Evolutionary conservation across 1,140 invertebrate species (phyloP).

Genomic region (Drosophila funebris): DNA sequence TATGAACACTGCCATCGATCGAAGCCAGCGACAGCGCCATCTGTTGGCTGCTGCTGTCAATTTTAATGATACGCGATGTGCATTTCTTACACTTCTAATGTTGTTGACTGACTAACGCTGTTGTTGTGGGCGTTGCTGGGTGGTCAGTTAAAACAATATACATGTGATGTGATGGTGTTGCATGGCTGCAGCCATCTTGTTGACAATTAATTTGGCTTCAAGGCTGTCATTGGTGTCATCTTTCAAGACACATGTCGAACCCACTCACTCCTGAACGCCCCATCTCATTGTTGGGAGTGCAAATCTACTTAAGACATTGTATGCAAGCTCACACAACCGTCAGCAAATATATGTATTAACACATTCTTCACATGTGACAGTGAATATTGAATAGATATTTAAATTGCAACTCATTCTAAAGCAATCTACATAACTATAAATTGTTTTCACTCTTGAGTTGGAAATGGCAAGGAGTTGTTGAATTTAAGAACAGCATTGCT

Average conservation of each 20-base stretch:
- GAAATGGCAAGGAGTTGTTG: no score
- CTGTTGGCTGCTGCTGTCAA: slow-evolving; percentile 63
- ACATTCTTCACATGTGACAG: background rate
- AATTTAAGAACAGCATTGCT: no score
- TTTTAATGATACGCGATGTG: slow-evolving; percentile 67
- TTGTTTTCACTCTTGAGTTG: no score
- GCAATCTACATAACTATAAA: background rate
- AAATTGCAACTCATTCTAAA: background rate
- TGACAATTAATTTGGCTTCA: slow-evolving; percentile 76
- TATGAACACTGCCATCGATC: slow-evolving; percentile 36
- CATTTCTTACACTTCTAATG: slow-evolving; percentile 38
- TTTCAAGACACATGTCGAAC: slow-evolving; percentile 45
- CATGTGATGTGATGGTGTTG: slow-evolving; percentile 30
- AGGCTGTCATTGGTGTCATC: slow-evolving; percentile 57
- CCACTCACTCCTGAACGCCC: no score
- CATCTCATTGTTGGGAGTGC: background rate
- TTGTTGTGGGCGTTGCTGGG: background rate
- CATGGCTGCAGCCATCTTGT: slow-evolving; percentile 65
- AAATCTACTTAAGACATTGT: slow-evolving; percentile 13
- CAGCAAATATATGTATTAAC: background rate
- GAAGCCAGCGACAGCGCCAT: slow-evolving; percentile 64
- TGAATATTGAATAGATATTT: background rate
- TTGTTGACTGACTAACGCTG: slow-evolving; percentile 48
- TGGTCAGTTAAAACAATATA: slow-evolving; percentile 52
- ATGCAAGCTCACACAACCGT: background rate